Evolutionary conservation across 2,113 vertebrate genomes (phyloP).

Genomic region (Scartelaos histophorus): DNA sequence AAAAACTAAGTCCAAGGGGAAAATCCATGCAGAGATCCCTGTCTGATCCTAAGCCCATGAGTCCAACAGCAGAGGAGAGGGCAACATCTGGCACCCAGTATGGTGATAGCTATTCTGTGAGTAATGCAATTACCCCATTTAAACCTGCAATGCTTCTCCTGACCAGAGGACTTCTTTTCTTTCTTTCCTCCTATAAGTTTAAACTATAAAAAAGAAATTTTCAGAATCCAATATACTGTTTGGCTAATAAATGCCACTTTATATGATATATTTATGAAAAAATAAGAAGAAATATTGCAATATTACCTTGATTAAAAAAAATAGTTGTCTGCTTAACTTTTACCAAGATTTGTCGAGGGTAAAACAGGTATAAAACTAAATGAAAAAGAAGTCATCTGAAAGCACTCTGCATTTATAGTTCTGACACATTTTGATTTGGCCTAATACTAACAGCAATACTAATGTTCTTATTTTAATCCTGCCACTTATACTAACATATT

Average conservation of each 20-base stretch:
- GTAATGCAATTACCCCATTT: constrained; percentile 47
- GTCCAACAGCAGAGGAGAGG: constrained; percentile 93
- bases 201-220: background rate
- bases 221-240: background rate
- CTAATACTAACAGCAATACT: background rate
- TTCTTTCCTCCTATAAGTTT: background rate
- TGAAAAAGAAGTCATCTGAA: constrained; percentile 9
- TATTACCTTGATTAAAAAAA: background rate
- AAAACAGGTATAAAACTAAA: background rate
- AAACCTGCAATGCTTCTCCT: constrained; percentile 1
- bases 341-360: too few relatives aligned
- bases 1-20: constrained; percentile 89
- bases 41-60: constrained; percentile 96
- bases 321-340: background rate
- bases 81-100: constrained; percentile 87
- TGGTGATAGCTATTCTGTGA: constrained; percentile 89
- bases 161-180: constrained; percentile 6
- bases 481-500: background rate
- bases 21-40: constrained; percentile 94
- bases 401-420: background rate
- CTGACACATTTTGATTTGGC: background rate
- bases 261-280: background rate
- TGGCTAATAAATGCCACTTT: background rate
- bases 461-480: background rate
- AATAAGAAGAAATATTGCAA: background rate